A percentile compares a stretch with the other conserved stretches of the same genome.
Conservation (phyloP, 1,140 invertebrate species). For the Pseudomyrmex sp. region DNA sequence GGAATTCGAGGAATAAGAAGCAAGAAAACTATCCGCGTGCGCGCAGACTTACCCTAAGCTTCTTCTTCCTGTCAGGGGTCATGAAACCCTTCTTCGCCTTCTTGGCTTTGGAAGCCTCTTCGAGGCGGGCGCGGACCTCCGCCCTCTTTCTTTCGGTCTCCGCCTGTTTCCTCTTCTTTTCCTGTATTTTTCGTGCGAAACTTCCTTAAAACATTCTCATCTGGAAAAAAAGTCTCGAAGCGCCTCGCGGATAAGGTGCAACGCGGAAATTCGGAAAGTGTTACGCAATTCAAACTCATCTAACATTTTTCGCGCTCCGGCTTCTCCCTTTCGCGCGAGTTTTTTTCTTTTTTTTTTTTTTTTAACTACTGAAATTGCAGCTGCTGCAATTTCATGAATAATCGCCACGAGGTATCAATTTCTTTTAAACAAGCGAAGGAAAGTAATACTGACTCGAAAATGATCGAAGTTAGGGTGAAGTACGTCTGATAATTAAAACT, state of each 20-base stretch:
- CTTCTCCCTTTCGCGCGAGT: conserved; percentile 8
- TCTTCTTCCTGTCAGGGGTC: conserved; percentile 99
- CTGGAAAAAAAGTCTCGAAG: conserved; percentile 45
- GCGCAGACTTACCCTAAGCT: conserved; percentile 93
- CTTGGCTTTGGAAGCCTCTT: conserved; percentile 97
- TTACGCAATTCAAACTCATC: conserved; percentile 17
- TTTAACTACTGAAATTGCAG: not conserved
- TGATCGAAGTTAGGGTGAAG: not conserved
- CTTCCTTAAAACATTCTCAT: conserved; percentile 72
- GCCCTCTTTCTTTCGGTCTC: conserved; percentile 97
- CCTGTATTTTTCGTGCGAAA: conserved; percentile 86
- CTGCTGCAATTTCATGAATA: not conserved
- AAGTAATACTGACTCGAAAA: too few species aligned
- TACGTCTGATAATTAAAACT: not conserved
- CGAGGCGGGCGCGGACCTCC: conserved; percentile 97
- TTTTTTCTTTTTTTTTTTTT: too few species aligned
- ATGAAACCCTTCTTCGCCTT: conserved; percentile 99
- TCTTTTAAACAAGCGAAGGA: too few species aligned
- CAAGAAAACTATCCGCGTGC: conserved; percentile 4
- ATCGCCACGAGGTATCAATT: not conserved
- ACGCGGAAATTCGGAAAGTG: conserved; percentile 2
- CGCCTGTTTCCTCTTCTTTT: conserved; percentile 97
- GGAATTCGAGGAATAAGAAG: conserved; percentile 34
- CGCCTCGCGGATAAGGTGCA: conserved; percentile 1
- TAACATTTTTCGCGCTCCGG: conserved; percentile 33